A percentile compares a stretch with the other conserved stretches of the same genome.
These are phyloP conservation scores for Biston betularia DNA, from an alignment of 2,888 invertebrate species.

Conservation along the genomic window DNA sequence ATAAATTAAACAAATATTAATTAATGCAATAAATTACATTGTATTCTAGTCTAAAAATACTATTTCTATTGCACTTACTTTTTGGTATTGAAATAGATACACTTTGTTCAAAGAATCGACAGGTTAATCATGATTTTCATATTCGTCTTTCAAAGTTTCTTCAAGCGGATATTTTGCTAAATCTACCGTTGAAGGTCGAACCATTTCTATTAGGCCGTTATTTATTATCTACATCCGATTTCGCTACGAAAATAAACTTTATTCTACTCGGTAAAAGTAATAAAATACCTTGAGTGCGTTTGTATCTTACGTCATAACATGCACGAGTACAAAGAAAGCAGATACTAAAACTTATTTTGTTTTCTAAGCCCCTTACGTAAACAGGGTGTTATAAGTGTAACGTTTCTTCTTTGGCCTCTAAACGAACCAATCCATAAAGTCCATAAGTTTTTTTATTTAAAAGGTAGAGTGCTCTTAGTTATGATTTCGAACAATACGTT, in stretches of 20 bases:
- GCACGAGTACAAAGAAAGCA: neutral
- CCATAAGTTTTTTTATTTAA: too few relatives aligned
- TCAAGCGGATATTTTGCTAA: slow-evolving; percentile 16
- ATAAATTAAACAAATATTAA: too few relatives aligned
- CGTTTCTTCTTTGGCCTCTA: too few relatives aligned
- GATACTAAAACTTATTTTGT: too few relatives aligned
- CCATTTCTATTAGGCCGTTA: slow-evolving; percentile 22
- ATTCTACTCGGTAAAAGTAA: slow-evolving; percentile 27
- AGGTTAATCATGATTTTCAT: neutral
- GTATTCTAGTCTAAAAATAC: too few relatives aligned
- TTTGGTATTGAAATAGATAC: neutral
- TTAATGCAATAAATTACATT: too few relatives aligned
- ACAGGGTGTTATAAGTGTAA: too few relatives aligned
- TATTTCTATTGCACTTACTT: too few relatives aligned
- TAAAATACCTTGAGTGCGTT: slow-evolving; percentile 17
- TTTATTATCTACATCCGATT: slow-evolving; percentile 29
- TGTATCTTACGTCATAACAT: slow-evolving; percentile 20
- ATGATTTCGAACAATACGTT: too few relatives aligned
- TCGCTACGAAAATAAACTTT: slow-evolving; percentile 23
- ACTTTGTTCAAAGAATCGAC: neutral
- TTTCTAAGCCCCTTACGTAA: too few relatives aligned
- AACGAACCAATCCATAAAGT: too few relatives aligned
- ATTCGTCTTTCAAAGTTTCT: slow-evolving; percentile 2
- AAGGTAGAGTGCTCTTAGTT: too few relatives aligned
- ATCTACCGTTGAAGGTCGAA: slow-evolving; percentile 18